A percentile compares a stretch with the other conserved stretches of the same genome.
phyloP scores from a whole-genome alignment of 2,797 vertebrate genomes.

The Rhinoraja longicauda region DNA sequence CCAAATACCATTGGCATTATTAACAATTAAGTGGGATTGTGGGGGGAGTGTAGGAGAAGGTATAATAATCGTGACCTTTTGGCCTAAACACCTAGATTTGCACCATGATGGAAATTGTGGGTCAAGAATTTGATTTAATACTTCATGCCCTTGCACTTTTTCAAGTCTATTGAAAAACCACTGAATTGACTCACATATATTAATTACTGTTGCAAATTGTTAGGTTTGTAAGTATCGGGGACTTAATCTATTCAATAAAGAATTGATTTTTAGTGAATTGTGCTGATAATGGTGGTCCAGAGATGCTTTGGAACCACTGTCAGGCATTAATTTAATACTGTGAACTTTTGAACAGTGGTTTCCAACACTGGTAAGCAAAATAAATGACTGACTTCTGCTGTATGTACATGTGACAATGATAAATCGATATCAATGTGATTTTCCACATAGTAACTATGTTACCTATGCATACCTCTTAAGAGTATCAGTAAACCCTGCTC shows the following conservation, averaged over 20 bases:
- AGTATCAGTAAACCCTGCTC: not conserved
- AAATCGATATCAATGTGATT: no score
- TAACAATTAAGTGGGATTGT: not conserved
- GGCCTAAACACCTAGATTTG: not conserved
- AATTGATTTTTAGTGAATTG: not conserved
- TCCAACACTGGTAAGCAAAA: not conserved
- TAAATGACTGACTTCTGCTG: no score
- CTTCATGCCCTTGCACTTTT: not conserved
- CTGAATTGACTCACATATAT: not conserved
- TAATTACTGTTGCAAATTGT: conserved; percentile 1
- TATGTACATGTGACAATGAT: no score
- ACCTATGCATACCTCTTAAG: not conserved
- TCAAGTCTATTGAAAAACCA: not conserved
- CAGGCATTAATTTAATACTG: not conserved
- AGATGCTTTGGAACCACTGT: not conserved
- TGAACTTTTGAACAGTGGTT: not conserved
- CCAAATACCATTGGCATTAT: not conserved
- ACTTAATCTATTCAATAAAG: not conserved
- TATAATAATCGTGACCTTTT: not conserved
- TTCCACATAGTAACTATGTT: no score
- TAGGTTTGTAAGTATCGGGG: not conserved
- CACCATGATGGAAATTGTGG: not conserved
- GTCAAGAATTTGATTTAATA: not conserved
- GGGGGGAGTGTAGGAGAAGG: no score
- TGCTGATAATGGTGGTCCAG: not conserved